Conservation (phyloP, 2,888 invertebrate genomes). For the Gandaritis pyraliata region DNA sequence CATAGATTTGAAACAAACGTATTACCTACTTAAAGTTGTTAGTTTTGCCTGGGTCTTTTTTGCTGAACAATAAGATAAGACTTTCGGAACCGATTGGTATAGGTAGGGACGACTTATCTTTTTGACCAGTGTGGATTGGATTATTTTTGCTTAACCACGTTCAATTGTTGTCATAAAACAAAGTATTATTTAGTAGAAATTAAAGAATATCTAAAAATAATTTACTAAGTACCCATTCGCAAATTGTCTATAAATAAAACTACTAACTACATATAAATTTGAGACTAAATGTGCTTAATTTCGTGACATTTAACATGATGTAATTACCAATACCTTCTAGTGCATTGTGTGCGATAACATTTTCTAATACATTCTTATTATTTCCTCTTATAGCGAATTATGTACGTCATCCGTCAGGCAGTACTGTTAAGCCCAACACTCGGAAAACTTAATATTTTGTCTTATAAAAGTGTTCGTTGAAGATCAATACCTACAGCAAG, state of each 20-base stretch:
- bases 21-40: too few species aligned
- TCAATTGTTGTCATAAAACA: background rate
- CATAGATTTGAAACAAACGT: too few species aligned
- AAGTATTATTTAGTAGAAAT: background rate
- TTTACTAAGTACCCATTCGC: background rate
- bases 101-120: too few species aligned
- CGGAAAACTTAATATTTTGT: constrained; percentile 10
- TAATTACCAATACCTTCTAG: constrained; percentile 39
- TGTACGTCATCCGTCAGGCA: constrained; percentile 18
- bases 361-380: constrained; percentile 30
- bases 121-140: too few species aligned
- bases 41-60: too few species aligned
- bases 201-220: background rate
- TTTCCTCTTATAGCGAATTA: constrained; percentile 27
- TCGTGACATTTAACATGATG: constrained; percentile 39
- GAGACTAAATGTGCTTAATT: constrained; percentile 38
- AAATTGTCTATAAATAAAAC: constrained; percentile 32
- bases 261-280: constrained; percentile 34
- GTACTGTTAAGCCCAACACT: constrained; percentile 28
- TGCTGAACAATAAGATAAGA: too few species aligned
- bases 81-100: too few species aligned
- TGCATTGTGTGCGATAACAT: constrained; percentile 40
- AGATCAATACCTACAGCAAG: too few species aligned
- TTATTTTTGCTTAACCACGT: too few species aligned
- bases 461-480: too few species aligned